Evolutionary conservation across 2,797 vertebrate species (phyloP).

Genomic region (Graptemys geographica): DNA sequence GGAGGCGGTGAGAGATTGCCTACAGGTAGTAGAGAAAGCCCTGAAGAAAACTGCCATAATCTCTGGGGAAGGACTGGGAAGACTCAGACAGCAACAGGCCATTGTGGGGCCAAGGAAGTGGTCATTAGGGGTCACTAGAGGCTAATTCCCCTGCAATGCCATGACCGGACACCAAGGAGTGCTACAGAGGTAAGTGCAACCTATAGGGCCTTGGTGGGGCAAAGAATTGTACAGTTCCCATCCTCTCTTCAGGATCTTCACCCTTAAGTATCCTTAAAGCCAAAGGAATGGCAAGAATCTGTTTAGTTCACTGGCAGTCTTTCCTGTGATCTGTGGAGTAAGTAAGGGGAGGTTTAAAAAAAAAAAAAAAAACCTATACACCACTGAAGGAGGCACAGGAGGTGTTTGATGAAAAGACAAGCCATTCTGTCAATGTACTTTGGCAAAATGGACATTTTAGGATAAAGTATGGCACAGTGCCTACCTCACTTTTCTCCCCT

Average conservation of each 20-base stretch:
- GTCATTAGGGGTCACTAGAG: background rate
- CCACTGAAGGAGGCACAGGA: background rate
- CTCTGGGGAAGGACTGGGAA: too few species aligned
- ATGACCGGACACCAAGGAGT: background rate
- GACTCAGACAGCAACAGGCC: too few species aligned
- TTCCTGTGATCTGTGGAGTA: background rate
- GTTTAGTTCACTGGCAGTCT: background rate
- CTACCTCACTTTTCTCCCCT: too few species aligned
- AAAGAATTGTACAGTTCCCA: background rate
- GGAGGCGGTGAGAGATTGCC: too few species aligned
- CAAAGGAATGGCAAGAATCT: background rate
- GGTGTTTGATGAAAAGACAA: too few species aligned
- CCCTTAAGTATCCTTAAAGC: background rate
- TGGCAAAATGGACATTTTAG: too few species aligned
- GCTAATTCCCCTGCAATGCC: background rate
- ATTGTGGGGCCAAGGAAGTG: background rate
- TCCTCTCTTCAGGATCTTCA: background rate
- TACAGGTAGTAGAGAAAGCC: too few species aligned
- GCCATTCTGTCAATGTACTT: too few species aligned
- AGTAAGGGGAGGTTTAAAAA: too few species aligned
- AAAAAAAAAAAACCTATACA: background rate
- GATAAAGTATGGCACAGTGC: too few species aligned
- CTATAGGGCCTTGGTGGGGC: too few species aligned
- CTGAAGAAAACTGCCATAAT: too few species aligned
- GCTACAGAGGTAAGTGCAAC: background rate